Conservation (phyloP, 2,888 invertebrate species). For the Tridacna crocea region DNA sequence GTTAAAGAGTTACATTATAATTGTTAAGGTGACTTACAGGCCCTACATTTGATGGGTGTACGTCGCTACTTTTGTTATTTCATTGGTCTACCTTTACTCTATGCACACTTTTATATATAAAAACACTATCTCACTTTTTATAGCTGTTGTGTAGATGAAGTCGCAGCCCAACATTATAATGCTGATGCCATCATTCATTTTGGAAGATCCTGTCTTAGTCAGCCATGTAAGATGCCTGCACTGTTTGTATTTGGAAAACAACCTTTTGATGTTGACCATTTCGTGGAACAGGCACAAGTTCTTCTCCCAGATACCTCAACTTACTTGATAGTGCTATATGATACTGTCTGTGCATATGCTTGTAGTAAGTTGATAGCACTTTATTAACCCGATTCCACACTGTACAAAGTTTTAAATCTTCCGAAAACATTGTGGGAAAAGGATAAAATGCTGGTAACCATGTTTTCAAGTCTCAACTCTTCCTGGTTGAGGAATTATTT, state of each 20-base stretch:
- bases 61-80: too few species aligned
- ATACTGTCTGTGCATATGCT: constrained; percentile 82
- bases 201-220: constrained; percentile 94
- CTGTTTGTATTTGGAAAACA: constrained; percentile 84
- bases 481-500: too few species aligned
- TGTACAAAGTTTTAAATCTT: too few species aligned
- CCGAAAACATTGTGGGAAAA: too few species aligned
- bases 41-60: too few species aligned
- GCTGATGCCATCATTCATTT: constrained; percentile 95
- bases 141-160: constrained; percentile 95
- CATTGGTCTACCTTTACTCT: too few species aligned
- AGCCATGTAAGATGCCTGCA: constrained; percentile 90
- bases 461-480: too few species aligned
- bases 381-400: too few species aligned
- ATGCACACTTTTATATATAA: too few species aligned
- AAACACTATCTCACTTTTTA: constrained; percentile 62
- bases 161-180: constrained; percentile 94
- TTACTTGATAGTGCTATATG: constrained; percentile 83
- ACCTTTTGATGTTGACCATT: constrained; percentile 85
- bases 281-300: constrained; percentile 74
- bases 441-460: too few species aligned
- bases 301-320: constrained; percentile 67
- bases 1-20: too few species aligned
- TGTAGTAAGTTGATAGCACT: constrained; percentile 69
- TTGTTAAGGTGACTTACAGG: too few species aligned